Base-by-base conservation (phyloP, 1,140 invertebrate genomes). In the Drosophila asahinai region DNA sequence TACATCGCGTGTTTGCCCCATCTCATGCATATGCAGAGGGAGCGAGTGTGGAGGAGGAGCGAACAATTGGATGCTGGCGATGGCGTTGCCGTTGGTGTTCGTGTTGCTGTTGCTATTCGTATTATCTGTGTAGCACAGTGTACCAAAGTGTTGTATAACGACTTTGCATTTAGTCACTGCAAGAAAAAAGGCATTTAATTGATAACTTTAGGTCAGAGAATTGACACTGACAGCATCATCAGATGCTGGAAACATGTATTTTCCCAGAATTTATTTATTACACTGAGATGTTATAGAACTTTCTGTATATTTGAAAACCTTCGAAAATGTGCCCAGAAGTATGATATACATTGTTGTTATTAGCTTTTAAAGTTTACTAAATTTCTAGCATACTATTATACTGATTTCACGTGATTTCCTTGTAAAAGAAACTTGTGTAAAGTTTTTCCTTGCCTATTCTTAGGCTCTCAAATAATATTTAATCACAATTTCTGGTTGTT, bases 11-110 rank as follows among this genome's bases (percentile, higher is more conserved):
- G 70, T 72, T 73, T 36, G 70, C 27, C 70, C 38, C 15, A 27
- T 33, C 70, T 73, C 70, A 73, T 60, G 55, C 67, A 58, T 61
- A 72, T 51, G 55, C 30, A 72, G 54, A n/a, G 52, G n/a, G 19
- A 25, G 36, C 3, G 17, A 15, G 42, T 11, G 30, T 33, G 22
- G n/a, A 0, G 22, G 19, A 45, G 22, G 40, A 9, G 15, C 19
- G n/a, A 59, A 73, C 67, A 73, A 73, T 73, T 51, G 67, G 67
- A 61, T 73, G 67, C 70, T 73, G 67, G 51, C 60, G 27, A 27
- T 48, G 67, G 70, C 33, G 27, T 49, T 38, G 36, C 51, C 15
- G 7, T 22, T 42, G 49, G 22, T 40, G 49, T 30, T 30, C 9
- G 9, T 36, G 33, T 40, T 42, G 42, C 30, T 30, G 1, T 22